phyloP scores from a whole-genome alignment of 2,113 vertebrate species.

The Psilopsiagon aymara region DNA sequence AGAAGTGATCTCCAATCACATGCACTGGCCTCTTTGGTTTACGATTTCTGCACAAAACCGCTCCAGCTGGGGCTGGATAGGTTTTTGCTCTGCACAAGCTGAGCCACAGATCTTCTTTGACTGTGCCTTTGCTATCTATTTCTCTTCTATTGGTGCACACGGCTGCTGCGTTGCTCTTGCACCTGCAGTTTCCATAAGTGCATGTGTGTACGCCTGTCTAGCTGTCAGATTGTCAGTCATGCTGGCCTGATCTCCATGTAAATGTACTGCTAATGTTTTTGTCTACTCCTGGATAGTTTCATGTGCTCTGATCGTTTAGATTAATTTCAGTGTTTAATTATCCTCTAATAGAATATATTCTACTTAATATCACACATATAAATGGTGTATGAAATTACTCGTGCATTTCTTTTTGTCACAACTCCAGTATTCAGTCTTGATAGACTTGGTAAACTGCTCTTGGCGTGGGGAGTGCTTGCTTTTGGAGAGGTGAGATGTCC shows the following conservation, averaged over 20 bases:
- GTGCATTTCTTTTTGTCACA: neutral
- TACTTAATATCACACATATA: neutral
- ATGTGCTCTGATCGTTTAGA: neutral
- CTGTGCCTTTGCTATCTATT: neutral
- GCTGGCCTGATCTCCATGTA: neutral
- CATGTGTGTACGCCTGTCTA: neutral
- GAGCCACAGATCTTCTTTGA: neutral
- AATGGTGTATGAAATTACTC: neutral
- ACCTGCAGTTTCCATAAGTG: neutral
- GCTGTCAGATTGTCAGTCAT: neutral
- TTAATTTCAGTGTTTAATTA: neutral
- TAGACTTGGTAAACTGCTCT: neutral
- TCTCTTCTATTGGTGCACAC: neutral
- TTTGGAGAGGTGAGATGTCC: neutral
- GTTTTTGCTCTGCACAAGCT: neutral
- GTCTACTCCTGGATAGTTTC: neutral
- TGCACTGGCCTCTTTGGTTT: neutral
- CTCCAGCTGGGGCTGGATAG: neutral
- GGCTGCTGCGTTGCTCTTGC: neutral
- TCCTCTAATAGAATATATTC: neutral
- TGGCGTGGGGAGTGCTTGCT: neutral
- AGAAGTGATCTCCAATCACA: neutral
- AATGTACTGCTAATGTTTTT: neutral
- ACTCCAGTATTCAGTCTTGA: neutral
- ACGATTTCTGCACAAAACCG: neutral